These are phyloP conservation scores for Stegana nigrithorax DNA, from an alignment of 2,888 invertebrate genomes.

Conservation along the genomic window DNA sequence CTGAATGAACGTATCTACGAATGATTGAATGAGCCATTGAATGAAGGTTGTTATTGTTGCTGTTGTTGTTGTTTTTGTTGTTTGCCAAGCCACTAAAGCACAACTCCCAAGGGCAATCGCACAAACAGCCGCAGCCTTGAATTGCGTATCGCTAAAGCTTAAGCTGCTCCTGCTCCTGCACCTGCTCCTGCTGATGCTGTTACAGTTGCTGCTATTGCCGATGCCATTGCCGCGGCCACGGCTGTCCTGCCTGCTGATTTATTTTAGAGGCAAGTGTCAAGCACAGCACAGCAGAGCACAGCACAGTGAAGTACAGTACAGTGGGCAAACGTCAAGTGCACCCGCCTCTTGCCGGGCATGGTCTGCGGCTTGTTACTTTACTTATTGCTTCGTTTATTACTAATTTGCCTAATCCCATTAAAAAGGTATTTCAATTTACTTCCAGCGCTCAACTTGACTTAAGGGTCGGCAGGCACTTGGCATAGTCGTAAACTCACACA, in stretches of 20 bases:
- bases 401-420: slow-evolving; percentile 17
- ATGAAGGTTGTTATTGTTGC: too few relatives aligned
- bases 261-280: too few relatives aligned
- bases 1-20: too few relatives aligned
- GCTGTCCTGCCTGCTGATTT: too few relatives aligned
- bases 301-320: too few relatives aligned
- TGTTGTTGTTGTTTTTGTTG: not conserved
- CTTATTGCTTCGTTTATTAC: slow-evolving; percentile 17
- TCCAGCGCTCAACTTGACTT: not conserved
- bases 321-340: too few relatives aligned
- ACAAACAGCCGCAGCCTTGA: too few relatives aligned
- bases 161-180: not conserved
- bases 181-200: not conserved
- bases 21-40: too few relatives aligned
- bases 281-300: too few relatives aligned
- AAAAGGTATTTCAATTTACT: slow-evolving; percentile 14
- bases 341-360: not conserved
- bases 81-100: not conserved
- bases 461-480: not conserved
- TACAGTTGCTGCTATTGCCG: not conserved
- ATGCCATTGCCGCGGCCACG: too few relatives aligned
- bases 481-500: not conserved
- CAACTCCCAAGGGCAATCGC: too few relatives aligned
- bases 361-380: not conserved
- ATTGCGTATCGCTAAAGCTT: too few relatives aligned